Evolutionary conservation across 2,797 vertebrate species (phyloP), one percentile per base, ranked within the genome.

Genomic region (Eleutherodactylus coqui): DNA sequence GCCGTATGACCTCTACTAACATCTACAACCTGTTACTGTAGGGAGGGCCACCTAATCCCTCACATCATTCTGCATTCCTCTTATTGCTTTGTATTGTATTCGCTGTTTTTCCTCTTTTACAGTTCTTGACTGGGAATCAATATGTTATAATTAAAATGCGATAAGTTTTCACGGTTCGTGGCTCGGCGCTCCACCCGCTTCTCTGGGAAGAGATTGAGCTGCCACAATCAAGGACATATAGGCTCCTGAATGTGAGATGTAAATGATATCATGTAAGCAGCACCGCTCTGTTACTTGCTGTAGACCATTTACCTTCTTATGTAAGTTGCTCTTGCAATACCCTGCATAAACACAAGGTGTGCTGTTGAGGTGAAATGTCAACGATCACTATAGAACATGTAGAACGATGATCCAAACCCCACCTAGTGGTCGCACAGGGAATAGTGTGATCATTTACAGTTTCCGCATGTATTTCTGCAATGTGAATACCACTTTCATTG

Each of bases 61-160:
- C 1, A 70, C 10, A 47, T 27, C 16, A 76, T 55, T 21, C 24
- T 36, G 32, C 41, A 34, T 55, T 19, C 27, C 24, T 77, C 8
- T n/a, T 60, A 14, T 24, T 60, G 27, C 36, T 83, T 60, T 19
- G 47, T 29, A 21, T 36, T 41, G 13, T 82, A 38, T 80, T 60
- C 62, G 9, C 53, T 60, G 55, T 6, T 64, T 76, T 49, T 80
- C 27, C 19, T 34, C 13, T 6, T 77, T 53, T 70, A 70, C 36
- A 24, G 58, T 34, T 55, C 5, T 29, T 47, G 60, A 45, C 78
- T 81, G 43, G 24, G 60, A 49, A 81, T 49, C 62, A 36, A 67
- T 67, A 67, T 49, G 41, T 67, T 49, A 36, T 67, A 36, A 81
- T 67, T 81, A 67, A 67, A 47, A 49, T 67, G 79, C 32, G 36